Base-by-base conservation (phyloP, 2,113 vertebrate genomes). In the Fregata magnificens region DNA sequence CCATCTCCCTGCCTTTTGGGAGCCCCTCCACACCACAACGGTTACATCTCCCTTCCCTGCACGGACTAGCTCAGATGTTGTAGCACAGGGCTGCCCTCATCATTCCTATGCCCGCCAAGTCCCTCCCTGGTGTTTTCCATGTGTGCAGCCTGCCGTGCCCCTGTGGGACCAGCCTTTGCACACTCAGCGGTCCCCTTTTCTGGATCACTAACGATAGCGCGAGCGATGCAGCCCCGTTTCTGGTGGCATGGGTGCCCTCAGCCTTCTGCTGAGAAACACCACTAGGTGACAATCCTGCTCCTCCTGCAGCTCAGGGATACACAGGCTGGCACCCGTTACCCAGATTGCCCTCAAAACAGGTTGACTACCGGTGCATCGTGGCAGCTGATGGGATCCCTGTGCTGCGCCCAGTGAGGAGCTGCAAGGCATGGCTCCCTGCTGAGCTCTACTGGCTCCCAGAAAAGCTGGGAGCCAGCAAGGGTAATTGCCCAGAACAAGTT, bases 11-110 rank as follows among this genome's bases (percentile, higher is more conserved):
- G 40, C 25, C 0, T 21, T 65, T 38, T 0, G 2, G 61, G 42
- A 50, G 34, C 18, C 47, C 29, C 44, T 88, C 61, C 29, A 4
- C 32, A 9, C 47, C 0, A 0, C 1, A 0, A 8, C 6, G 13
- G 10, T 16, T 21, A 4, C 34, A 18, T 18, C 18, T 81, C 44
- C 42, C 36, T 13, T 40, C 15, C 47, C 72, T 38, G 49, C 55
- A 16, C 0, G 0, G 19, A 13, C 56, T 24, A 36, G 65, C n/a
- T 86, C 67, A 76, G 62, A 26, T 5, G 6, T 29, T 36, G 12
- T 10, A 28, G 36, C 16, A 45, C 52, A 59, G 47, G 25, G 14
- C 72, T 89, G 53, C 62, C 21, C 19, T 55, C 5, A 0, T 16
- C 53, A 25, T 49, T 80, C 47, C 74, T 63, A n/a, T 13, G 34